Percentiles rank a stretch among this genome's conserved stretches.
Evolutionary conservation across 2,888 invertebrate species (phyloP).

Genomic region (Caenorhabditis macrosperma): DNA sequence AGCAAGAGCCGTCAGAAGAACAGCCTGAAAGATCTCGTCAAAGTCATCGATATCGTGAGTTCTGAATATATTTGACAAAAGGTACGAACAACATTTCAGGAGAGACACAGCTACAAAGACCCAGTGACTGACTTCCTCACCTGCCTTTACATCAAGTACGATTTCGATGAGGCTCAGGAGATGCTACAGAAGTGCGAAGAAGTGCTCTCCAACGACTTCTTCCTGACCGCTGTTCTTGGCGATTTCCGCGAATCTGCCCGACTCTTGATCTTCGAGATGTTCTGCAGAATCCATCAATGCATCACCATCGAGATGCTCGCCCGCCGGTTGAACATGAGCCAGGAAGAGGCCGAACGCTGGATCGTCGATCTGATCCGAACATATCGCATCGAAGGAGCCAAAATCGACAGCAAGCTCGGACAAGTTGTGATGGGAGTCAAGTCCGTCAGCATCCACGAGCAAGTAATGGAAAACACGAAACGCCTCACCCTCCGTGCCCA

Average conservation of each 20-base stretch:
- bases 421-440: conserved; percentile 99
- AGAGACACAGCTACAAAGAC: conserved; percentile 97
- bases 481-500: conserved; percentile 96
- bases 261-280: conserved; percentile 99
- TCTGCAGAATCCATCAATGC: conserved; percentile 86
- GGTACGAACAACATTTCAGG: conserved; percentile 84
- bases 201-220: conserved; percentile 95
- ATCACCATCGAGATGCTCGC: conserved; percentile 90
- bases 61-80: background rate
- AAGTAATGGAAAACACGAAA: conserved; percentile 95
- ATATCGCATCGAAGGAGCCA: conserved; percentile 93
- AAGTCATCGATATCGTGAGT: conserved; percentile 78
- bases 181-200: conserved; percentile 91
- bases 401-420: conserved; percentile 93
- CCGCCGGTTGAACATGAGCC: conserved; percentile 96
- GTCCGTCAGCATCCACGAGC: conserved; percentile 95
- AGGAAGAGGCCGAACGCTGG: conserved; percentile 96
- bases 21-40: conserved; percentile 78
- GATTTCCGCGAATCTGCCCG: conserved; percentile 99
- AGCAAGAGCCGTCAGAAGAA: conserved; percentile 77
- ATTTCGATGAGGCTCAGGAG: conserved; percentile 97
- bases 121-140: conserved; percentile 99
- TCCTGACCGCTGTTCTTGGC: conserved; percentile 93
- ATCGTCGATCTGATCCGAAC: conserved; percentile 98
- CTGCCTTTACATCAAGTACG: conserved; percentile 98